Conservation (phyloP, 2,888 invertebrate genomes). For the Selenia dentaria region DNA sequence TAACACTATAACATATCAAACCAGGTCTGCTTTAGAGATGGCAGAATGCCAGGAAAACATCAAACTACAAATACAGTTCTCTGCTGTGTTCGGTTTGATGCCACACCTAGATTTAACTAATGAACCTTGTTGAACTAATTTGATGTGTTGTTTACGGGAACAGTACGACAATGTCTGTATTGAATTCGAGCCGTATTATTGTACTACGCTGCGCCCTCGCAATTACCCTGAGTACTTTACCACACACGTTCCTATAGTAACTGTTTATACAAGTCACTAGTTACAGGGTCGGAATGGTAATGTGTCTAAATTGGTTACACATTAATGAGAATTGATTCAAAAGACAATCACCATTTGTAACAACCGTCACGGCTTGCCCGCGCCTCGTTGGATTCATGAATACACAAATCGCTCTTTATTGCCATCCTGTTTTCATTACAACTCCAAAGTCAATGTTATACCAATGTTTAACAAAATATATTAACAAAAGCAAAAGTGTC, state of each 20-base stretch:
- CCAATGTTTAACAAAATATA: conserved; percentile 38
- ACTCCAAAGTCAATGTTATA: conserved; percentile 45
- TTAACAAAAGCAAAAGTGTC: conserved; percentile 29
- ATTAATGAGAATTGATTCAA: conserved; percentile 58
- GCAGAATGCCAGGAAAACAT: conserved; percentile 60
- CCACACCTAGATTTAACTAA: conserved; percentile 47
- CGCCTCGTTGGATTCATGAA: conserved; percentile 54
- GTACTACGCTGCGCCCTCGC: conserved; percentile 26
- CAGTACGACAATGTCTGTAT: conserved; percentile 24
- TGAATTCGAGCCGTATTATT: conserved; percentile 33
- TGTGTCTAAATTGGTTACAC: conserved; percentile 39
- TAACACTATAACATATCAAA: conserved; percentile 73
- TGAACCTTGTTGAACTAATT: too few relatives aligned
- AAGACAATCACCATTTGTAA: conserved; percentile 57
- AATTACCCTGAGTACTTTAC: conserved; percentile 36
- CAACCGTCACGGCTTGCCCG: conserved; percentile 41
- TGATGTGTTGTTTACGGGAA: conserved; percentile 33
- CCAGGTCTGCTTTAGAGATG: conserved; percentile 56
- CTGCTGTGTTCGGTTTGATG: conserved; percentile 38
- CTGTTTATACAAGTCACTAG: conserved; percentile 1
- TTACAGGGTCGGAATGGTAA: conserved; percentile 38
- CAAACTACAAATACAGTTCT: conserved; percentile 50
- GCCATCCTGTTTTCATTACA: conserved; percentile 48
- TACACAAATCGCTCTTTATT: conserved; percentile 62
- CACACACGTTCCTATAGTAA: conserved; percentile 4